These are phyloP conservation scores for Platysteira castanea DNA, from an alignment of 2,113 vertebrate species.

Conservation along the genomic window DNA sequence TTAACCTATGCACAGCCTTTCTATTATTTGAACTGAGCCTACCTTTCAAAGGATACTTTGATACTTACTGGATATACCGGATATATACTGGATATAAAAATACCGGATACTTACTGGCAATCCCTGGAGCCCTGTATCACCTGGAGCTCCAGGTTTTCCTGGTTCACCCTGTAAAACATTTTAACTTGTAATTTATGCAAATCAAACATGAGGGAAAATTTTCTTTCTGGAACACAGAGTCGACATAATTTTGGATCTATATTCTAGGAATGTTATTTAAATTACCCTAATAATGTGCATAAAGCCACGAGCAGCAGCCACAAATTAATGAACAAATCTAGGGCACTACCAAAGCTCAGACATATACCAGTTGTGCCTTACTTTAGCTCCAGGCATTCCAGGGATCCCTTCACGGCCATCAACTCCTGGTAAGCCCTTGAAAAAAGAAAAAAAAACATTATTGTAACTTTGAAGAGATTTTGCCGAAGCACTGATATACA, in stretches of 20 bases:
- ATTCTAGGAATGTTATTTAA: background rate
- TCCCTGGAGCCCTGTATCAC: constrained; percentile 89
- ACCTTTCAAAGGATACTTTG: background rate
- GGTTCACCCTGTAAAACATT: constrained; percentile 79
- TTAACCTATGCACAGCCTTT: background rate
- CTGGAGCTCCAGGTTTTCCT: constrained; percentile 88
- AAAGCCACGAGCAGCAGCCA: background rate
- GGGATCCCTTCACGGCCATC: constrained; percentile 92
- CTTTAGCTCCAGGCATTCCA: constrained; percentile 93
- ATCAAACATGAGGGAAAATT: background rate
- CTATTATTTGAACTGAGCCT: background rate
- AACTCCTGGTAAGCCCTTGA: constrained; percentile 90
- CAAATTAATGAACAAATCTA: background rate
- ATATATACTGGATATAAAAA: too few species aligned
- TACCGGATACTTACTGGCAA: constrained; percentile 84
- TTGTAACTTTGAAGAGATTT: background rate
- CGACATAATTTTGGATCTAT: background rate
- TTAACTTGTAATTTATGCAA: background rate
- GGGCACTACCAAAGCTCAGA: background rate
- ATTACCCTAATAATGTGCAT: background rate
- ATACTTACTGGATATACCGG: too few species aligned
- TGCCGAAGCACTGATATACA: background rate
- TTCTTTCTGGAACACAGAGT: background rate
- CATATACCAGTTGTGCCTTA: constrained; percentile 40
- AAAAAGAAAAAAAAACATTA: background rate